Conservation (phyloP, 2,797 vertebrate genomes). For the Natrix natrix region DNA sequence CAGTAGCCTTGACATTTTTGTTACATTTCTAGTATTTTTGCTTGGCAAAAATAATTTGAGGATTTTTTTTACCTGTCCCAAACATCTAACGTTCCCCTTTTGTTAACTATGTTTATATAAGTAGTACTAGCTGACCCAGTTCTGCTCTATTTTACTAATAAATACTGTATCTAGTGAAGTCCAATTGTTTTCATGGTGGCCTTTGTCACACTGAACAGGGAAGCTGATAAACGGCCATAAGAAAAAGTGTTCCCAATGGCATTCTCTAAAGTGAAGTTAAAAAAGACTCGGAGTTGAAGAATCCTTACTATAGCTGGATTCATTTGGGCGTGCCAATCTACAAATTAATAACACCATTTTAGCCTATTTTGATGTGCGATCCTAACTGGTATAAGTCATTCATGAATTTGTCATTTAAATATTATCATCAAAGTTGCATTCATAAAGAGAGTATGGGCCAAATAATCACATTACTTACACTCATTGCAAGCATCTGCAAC, state of each 20-base stretch:
- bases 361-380: neutral
- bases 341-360: neutral
- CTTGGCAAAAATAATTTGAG: neutral
- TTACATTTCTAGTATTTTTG: neutral
- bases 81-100: neutral
- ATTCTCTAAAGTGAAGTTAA: neutral
- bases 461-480: neutral
- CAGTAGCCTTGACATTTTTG: neutral
- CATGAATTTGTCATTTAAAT: neutral
- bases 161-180: neutral
- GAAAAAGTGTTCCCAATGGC: neutral
- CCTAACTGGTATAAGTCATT: neutral
- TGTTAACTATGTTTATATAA: neutral
- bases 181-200: neutral
- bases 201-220: neutral
- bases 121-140: neutral
- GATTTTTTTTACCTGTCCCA: neutral
- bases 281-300: neutral
- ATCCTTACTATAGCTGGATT: neutral
- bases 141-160: neutral
- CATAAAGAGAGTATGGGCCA: neutral
- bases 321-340: neutral
- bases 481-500: neutral
- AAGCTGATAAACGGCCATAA: neutral
- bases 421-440: neutral